Conservation (phyloP, 92 coral and sea anemone species). For the Meandrina meandrites region DNA sequence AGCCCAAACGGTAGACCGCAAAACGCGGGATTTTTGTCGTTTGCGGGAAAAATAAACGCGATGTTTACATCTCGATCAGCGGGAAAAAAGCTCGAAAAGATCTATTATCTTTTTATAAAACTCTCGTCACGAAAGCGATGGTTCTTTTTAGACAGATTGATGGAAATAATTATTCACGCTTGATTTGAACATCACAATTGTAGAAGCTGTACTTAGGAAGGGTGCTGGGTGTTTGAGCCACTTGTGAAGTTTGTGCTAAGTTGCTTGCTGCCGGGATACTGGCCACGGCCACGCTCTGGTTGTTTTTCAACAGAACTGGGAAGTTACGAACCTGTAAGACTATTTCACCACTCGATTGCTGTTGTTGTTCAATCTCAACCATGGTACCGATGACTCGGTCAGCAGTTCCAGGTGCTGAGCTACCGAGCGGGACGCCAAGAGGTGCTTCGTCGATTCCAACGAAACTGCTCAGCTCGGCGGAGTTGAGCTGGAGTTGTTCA, state of each 20-base stretch:
- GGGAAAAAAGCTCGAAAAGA: neutral
- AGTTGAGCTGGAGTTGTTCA: neutral
- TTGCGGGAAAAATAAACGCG: neutral
- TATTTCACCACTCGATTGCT: neutral
- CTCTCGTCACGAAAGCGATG: neutral
- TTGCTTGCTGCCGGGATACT: conserved; percentile 1
- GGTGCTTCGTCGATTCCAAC: neutral
- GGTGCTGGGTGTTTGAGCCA: neutral
- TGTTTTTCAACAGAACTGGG: conserved; percentile 7
- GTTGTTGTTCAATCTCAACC: conserved; percentile 8
- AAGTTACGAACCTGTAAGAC: conserved; percentile 15
- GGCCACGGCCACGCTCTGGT: neutral
- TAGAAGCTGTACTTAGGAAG: neutral
- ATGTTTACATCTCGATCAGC: neutral
- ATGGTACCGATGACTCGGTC: conserved; percentile 14
- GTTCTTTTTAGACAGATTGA: neutral
- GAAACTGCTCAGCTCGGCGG: neutral
- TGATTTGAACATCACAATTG: neutral
- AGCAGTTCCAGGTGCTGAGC: neutral
- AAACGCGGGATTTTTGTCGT: neutral
- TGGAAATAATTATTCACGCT: neutral
- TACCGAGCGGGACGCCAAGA: neutral
- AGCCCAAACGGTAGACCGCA: neutral
- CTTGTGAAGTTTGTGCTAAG: neutral
- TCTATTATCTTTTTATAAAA: neutral